A percentile compares a stretch with the other conserved stretches of the same genome.
Conservation (phyloP, 2,113 vertebrate species). For the Diphyllodes magnificus region DNA sequence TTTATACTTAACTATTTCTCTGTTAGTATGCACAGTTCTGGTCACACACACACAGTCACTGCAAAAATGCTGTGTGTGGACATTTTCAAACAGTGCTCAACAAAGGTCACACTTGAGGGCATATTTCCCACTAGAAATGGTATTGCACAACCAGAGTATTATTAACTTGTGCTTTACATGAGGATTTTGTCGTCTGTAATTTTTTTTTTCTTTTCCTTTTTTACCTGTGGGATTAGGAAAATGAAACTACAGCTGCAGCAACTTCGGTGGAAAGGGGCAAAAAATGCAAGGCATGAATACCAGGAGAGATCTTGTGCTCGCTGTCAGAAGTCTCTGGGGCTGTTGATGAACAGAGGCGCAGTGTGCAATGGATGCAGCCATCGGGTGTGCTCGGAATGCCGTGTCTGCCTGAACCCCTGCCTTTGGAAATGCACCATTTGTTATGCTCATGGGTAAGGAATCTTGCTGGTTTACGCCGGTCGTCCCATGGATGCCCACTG, state of each 20-base stretch:
- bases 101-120: neutral
- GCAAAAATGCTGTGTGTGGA: neutral
- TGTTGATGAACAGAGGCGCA: constrained; percentile 79
- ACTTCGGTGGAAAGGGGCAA: constrained; percentile 72
- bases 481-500: too few species aligned
- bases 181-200: neutral
- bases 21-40: neutral
- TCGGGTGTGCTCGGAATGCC: constrained; percentile 82
- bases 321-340: constrained; percentile 79
- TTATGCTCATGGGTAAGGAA: constrained; percentile 80
- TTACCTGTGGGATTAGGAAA: constrained; percentile 67
- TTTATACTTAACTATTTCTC: neutral
- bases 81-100: neutral
- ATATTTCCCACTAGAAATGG: neutral
- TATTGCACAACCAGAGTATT: neutral
- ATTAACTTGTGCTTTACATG: neutral
- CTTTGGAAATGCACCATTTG: constrained; percentile 88
- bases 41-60: too few species aligned
- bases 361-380: constrained; percentile 90
- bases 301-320: constrained; percentile 80
- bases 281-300: constrained; percentile 55
- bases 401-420: constrained; percentile 57
- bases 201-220: neutral
- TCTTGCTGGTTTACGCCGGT: too few species aligned
- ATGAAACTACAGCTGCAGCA: constrained; percentile 84